Base-by-base conservation (phyloP, 2,797 vertebrate species). In the Diceros bicornis region DNA sequence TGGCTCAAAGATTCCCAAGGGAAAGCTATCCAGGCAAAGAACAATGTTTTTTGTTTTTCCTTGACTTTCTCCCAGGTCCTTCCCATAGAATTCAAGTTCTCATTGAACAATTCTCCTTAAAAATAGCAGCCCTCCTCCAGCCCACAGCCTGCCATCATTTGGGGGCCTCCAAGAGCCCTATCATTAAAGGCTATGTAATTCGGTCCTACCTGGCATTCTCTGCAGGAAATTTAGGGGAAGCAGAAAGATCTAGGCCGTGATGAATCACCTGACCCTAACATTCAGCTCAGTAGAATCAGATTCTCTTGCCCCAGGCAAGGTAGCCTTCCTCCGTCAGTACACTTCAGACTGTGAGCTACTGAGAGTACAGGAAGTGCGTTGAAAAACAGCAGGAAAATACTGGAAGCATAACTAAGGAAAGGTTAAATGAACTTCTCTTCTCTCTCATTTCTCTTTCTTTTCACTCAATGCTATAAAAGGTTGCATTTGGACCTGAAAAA, bases 241-340 rank as follows among this genome's bases (percentile, higher is more conserved):
- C 4, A n/a, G 68, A 92, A 91, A 89, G 95, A 90, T 52, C 75
- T 29, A 83, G 97, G 41, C 59, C 89, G 89, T 96, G 93, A 98
- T 96, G 91, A 98, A 98, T 97, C 78, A 95, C 71, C 83, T 88
- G 88, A 86, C 74, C 64, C 93, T 95, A 97, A 94, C 95, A 95
- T 82, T 97, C 86, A 89, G 88, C 52, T 97, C 94, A 85, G 82
- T 44, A 74, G 95, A 98, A 88, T 85, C 96, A 92, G 66, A 91
- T 97, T 98, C 94, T 97, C 66, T 95, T 96, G 90, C 97, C 81
- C 61, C n/a, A 64, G 97, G 95, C 89, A 97, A 98, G 66, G 96
- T 1, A 59, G 34, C 64, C 78, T 97, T 78, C 87, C 74, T 96
- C 95, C 77, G 61, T 96, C 41, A 61, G 61, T 62, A 27, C 0